These are phyloP conservation scores for Serrognathus titanus DNA, from an alignment of 2,888 invertebrate genomes.

Conservation along the genomic window DNA sequence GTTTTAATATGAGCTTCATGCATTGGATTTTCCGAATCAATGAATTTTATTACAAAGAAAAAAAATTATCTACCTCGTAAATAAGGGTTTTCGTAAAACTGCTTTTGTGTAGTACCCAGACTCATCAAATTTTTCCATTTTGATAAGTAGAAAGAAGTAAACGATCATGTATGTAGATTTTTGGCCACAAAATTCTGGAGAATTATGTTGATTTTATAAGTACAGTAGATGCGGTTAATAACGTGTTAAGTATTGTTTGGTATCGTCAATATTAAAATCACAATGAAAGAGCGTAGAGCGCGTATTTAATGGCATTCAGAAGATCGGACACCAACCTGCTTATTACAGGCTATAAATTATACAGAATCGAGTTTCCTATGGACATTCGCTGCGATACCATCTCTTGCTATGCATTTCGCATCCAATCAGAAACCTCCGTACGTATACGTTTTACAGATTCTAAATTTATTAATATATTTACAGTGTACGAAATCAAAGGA, in stretches of 20 bases:
- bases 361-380: constrained; percentile 6
- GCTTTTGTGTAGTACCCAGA: too few relatives aligned
- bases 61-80: too few relatives aligned
- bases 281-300: not conserved
- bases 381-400: constrained; percentile 8
- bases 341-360: constrained; percentile 7
- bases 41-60: not conserved
- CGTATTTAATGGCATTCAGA: constrained; percentile 5
- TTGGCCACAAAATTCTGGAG: too few relatives aligned
- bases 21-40: not conserved
- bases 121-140: too few relatives aligned
- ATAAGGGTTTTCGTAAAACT: too few relatives aligned
- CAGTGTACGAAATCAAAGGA: not conserved
- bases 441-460: constrained; percentile 3
- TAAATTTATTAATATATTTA: constrained; percentile 3
- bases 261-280: not conserved
- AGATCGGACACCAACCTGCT: constrained; percentile 8
- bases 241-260: constrained; percentile 7
- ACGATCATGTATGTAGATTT: too few relatives aligned
- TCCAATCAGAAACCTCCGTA: constrained; percentile 2
- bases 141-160: too few relatives aligned
- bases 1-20: not conserved
- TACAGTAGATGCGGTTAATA: constrained; percentile 5
- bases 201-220: not conserved
- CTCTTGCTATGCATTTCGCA: constrained; percentile 3